Conservation (phyloP, 2,113 vertebrate species). For the Manacus vitellinus region DNA sequence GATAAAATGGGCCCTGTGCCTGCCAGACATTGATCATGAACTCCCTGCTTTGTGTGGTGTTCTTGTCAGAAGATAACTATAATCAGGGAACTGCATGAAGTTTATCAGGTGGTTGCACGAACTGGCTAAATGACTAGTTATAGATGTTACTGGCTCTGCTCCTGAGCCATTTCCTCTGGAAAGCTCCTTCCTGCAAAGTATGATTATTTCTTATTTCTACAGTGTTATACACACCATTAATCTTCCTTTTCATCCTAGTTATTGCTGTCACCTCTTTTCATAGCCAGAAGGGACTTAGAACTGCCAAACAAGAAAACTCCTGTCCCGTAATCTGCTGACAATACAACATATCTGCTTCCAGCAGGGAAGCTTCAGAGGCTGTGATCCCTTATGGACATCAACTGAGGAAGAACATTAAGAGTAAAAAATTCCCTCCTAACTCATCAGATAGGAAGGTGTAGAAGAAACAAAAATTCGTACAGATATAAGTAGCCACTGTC, state of each 20-base stretch:
- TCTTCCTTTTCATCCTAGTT: not conserved
- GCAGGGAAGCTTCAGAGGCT: not conserved
- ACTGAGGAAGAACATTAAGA: not conserved
- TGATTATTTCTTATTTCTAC: slow-evolving; percentile 10
- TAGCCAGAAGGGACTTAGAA: not conserved
- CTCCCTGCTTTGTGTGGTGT: not conserved
- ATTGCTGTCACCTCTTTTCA: slow-evolving; percentile 1
- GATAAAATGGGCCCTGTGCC: not conserved
- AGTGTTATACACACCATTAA: not conserved
- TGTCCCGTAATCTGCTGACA: slow-evolving; percentile 26
- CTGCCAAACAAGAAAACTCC: slow-evolving; percentile 2
- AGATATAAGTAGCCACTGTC: not conserved
- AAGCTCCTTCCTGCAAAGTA: not conserved
- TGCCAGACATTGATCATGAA: not conserved
- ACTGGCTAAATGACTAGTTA: not conserved
- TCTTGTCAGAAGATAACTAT: not conserved
- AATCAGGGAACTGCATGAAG: not conserved
- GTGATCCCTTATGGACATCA: not conserved
- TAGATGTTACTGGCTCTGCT: not conserved
- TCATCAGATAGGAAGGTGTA: not conserved
- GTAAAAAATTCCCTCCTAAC: not conserved
- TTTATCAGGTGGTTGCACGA: not conserved
- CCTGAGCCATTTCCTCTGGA: not conserved
- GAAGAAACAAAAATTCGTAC: not conserved
- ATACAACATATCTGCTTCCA: not conserved